Conservation (phyloP, 2,888 invertebrate species). For the Bursaphelenchus okinawaensis region DNA sequence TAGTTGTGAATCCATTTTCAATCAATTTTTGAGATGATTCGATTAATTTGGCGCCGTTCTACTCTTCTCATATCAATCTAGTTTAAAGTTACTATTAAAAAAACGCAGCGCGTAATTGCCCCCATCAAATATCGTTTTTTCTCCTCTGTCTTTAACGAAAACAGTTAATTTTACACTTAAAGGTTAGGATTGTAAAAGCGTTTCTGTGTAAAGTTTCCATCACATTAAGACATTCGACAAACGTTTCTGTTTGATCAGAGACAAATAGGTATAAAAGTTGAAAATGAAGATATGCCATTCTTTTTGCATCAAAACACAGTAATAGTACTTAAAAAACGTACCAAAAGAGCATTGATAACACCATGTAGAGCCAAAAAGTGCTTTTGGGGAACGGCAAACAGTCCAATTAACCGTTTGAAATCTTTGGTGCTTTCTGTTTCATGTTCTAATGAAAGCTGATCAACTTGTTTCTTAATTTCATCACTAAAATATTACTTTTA, state of each 20-base stretch:
- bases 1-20: no score
- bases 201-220: no score
- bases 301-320: no score
- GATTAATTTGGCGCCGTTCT: not conserved
- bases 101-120: not conserved
- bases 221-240: no score
- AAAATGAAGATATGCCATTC: no score
- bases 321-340: no score
- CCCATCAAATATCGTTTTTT: not conserved
- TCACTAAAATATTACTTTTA: conserved; percentile 18
- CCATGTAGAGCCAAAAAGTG: conserved; percentile 13
- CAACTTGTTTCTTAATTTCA: conserved; percentile 21
- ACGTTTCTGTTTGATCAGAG: no score
- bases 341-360: conserved; percentile 9
- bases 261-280: no score
- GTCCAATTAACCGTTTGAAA: conserved; percentile 13
- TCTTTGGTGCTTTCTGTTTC: conserved; percentile 24
- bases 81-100: not conserved
- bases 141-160: not conserved
- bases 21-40: conserved; percentile 9
- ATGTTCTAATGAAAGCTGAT: conserved; percentile 25
- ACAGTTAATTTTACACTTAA: not conserved
- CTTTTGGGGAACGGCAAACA: conserved; percentile 20
- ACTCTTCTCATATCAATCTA: not conserved
- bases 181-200: not conserved